Conservation (phyloP, 2,113 vertebrate species). For the Petroica traversi region DNA sequence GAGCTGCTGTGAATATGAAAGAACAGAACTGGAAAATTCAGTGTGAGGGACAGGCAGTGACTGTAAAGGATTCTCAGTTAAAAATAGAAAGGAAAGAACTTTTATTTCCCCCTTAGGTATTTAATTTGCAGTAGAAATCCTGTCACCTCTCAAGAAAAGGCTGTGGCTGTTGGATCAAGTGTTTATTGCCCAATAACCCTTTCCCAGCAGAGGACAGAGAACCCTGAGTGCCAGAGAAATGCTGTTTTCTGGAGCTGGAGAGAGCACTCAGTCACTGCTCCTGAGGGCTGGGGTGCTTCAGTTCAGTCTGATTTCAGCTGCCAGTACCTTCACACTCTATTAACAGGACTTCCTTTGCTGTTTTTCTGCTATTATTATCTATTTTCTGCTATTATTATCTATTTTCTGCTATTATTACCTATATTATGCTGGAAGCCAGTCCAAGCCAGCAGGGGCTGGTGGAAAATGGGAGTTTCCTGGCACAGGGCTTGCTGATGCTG, state of each 20-base stretch:
- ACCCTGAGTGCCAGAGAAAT: not conserved
- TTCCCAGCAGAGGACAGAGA: not conserved
- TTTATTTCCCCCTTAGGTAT: rapidly evolving
- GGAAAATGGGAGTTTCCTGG: not conserved
- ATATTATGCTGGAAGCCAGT: not conserved
- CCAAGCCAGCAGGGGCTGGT: not conserved
- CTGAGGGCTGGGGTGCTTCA: not conserved
- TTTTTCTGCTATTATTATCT: not conserved
- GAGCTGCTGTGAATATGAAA: not conserved
- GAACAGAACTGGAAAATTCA: not conserved
- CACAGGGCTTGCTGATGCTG: not conserved
- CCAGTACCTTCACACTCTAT: not conserved
- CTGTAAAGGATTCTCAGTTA: not conserved
- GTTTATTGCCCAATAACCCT: not conserved
- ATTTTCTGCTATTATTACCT: rapidly evolving
- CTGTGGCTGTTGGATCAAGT: not conserved
- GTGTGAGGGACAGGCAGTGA: not conserved
- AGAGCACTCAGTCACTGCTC: not conserved
- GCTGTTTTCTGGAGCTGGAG: not conserved
- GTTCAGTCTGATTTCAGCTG: not conserved
- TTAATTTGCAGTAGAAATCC: not conserved
- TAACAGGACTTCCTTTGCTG: not conserved
- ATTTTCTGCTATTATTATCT: too few species aligned
- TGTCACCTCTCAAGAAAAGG: not conserved
- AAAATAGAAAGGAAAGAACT: not conserved